Conservation (phyloP, 2,113 vertebrate species). For the Podiceps cristatus region DNA sequence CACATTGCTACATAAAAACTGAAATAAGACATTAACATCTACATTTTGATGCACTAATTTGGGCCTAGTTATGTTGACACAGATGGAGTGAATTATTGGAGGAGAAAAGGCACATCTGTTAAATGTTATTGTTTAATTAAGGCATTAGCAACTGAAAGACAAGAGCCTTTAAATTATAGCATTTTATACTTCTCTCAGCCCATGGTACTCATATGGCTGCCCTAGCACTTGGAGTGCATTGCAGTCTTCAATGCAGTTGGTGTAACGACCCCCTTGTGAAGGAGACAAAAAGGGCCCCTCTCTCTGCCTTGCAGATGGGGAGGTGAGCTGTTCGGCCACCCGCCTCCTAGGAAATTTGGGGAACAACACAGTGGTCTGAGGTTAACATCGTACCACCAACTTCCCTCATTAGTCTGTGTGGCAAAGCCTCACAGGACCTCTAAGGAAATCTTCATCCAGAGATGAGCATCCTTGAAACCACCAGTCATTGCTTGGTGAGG, state of each 20-base stretch:
- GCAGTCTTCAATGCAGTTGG: neutral
- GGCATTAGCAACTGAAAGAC: slow-evolving; percentile 49
- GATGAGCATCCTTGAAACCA: neutral
- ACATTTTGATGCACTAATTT: slow-evolving; percentile 48
- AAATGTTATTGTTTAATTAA: slow-evolving; percentile 70
- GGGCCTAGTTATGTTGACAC: slow-evolving; percentile 43
- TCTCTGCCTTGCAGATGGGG: neutral
- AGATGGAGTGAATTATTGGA: slow-evolving; percentile 60
- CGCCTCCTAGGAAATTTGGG: neutral
- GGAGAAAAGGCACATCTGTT: slow-evolving; percentile 62
- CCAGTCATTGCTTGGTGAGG: neutral
- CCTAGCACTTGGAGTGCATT: neutral
- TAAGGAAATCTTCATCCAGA: neutral
- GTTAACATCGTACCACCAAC: neutral
- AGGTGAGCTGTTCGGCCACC: neutral
- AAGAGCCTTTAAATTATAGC: slow-evolving; percentile 42
- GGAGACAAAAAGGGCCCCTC: neutral
- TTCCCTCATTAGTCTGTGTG: neutral
- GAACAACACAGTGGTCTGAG: neutral
- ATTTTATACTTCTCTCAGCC: slow-evolving; percentile 26
- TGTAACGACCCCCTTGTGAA: neutral
- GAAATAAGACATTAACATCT: slow-evolving; percentile 39
- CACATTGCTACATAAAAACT: slow-evolving; percentile 18
- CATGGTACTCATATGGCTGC: rapidly evolving
- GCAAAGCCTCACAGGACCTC: neutral